phyloP scores from a whole-genome alignment of 2,113 vertebrate genomes.

The Lanius collurio region DNA sequence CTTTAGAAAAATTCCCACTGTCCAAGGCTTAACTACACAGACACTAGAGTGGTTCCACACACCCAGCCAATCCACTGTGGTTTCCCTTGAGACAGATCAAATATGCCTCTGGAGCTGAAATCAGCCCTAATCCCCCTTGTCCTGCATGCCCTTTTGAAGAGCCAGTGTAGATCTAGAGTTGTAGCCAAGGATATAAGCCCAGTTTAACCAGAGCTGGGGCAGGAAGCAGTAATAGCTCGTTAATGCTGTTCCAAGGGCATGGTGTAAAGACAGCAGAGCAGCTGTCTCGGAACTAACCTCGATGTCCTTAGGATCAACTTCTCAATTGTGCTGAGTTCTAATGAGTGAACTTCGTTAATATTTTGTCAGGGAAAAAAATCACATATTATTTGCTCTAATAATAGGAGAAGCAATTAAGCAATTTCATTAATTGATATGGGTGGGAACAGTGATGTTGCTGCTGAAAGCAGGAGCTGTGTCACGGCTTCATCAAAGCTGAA shows the following conservation, averaged over 20 bases:
- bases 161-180: neutral
- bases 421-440: neutral
- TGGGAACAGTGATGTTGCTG: neutral
- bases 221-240: neutral
- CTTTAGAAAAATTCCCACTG: neutral
- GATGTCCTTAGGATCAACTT: neutral
- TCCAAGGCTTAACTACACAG: neutral
- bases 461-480: neutral
- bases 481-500: neutral
- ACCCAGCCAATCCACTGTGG: fast-evolving
- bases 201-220: neutral
- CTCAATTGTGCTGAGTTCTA: neutral
- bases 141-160: neutral
- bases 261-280: neutral
- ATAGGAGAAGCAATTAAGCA: neutral
- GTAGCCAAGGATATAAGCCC: neutral
- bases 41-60: neutral
- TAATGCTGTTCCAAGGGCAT: neutral
- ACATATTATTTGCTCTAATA: neutral
- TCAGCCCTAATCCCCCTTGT: neutral
- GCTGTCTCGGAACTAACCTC: neutral
- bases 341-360: neutral
- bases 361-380: neutral
- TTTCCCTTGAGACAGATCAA: neutral
- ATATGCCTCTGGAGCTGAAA: neutral